Base-by-base conservation (phyloP, 2,888 invertebrate species). In the Epinotia bilunana region DNA sequence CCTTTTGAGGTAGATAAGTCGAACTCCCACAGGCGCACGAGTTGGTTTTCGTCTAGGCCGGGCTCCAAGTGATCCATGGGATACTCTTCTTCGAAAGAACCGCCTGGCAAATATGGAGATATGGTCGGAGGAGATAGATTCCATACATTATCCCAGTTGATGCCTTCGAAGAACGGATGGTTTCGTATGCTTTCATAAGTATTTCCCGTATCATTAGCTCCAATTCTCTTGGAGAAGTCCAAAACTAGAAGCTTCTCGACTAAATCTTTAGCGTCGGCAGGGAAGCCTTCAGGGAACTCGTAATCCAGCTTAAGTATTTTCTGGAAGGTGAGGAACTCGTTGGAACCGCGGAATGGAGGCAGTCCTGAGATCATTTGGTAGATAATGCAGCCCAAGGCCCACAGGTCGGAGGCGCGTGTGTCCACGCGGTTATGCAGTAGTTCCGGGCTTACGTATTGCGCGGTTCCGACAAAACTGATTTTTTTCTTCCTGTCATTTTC, bases 391-490 rank as follows among this genome's bases (percentile, higher is more conserved):
- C 99, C 99, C 63, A 99, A 94, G 0, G 99, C 99, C 99, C 99
- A 99, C 74, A 99, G 94, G 92, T 99, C 99, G 16, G 98, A 97
- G 60, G 97, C 95, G 73, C 95, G 95, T 65, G 96, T 96, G 71
- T 96, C 96, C 2, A 96, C 96, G 77, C 96, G 96, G 86, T 97
- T 97, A 77, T 96, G 97, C 69, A 99, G 94, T 78, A 99, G 95
- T 93, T 99, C 99, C 3, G 99, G 99, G 74, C 99, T 99, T 0
- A 99, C 99, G 90, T 99, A 99, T 88, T 99, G 99, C 2, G 99
- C 99, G 13, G 99, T 99, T 68, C 99, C 99, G 16, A 99, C 99
- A 91, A 99, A 99, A 89, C 98, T 98, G 84, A 96, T 97, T 82
- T 95, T 95, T 76, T 97, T 95, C 80, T 95, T 93, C 73, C 95